A percentile compares a stretch with the other conserved stretches of the same genome.
Conservation (phyloP, 2,888 invertebrate genomes). For the Eledona agricola region DNA sequence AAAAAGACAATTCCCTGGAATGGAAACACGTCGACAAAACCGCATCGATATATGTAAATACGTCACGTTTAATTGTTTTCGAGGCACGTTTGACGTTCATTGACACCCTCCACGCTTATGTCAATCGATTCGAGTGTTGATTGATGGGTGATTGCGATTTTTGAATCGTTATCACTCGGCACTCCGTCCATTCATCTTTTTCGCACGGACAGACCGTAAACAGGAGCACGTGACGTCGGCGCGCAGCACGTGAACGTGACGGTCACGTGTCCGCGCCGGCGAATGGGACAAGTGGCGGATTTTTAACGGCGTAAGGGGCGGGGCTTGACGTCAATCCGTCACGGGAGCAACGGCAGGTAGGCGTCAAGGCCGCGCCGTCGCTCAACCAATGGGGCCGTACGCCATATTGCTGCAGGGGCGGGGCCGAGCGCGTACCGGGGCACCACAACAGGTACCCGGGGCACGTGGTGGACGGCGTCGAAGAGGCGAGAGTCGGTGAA, state of each 20-base stretch:
- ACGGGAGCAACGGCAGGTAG: conserved; percentile 58
- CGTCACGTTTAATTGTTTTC: conserved; percentile 14
- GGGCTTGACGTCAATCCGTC: conserved; percentile 60
- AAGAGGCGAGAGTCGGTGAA: too few relatives aligned
- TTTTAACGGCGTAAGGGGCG: conserved; percentile 46
- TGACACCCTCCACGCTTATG: conserved; percentile 8
- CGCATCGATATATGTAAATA: conserved; percentile 12
- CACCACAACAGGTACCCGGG: conserved; percentile 43
- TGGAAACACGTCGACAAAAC: too few relatives aligned
- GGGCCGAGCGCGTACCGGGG: too few relatives aligned
- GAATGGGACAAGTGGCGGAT: conserved; percentile 57
- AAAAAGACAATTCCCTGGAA: too few relatives aligned
- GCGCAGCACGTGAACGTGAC: conserved; percentile 51
- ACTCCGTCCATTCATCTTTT: conserved; percentile 56
- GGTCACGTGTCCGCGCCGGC: conserved; percentile 42
- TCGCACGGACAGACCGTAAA: conserved; percentile 48
- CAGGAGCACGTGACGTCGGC: conserved; percentile 49
- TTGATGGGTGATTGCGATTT: conserved; percentile 13
- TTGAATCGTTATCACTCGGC: conserved; percentile 1
- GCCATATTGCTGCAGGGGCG: conserved; percentile 75
- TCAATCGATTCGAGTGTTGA: conserved; percentile 12
- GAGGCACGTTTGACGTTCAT: conserved; percentile 17
- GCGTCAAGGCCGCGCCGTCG: conserved; percentile 57
- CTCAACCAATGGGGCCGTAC: conserved; percentile 70
- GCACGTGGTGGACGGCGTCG: conserved; percentile 6